These are phyloP conservation scores for Xerus rutilus DNA, from an alignment of 2,797 vertebrate genomes.

Conservation along the genomic window DNA sequence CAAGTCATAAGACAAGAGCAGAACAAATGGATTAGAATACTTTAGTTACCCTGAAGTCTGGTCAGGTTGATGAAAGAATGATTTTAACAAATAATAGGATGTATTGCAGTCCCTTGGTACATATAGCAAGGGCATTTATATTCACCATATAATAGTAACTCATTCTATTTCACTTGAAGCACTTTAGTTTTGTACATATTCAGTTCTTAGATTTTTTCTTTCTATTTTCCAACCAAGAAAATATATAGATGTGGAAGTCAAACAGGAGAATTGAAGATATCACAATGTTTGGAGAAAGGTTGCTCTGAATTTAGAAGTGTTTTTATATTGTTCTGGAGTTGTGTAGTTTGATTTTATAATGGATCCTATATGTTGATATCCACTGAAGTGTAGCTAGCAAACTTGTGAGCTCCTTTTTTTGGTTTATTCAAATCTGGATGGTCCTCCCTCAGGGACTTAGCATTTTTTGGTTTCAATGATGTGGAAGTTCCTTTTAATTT, in stretches of 20 bases:
- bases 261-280: neutral
- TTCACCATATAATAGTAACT: neutral
- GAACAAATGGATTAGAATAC: neutral
- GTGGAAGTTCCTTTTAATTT: neutral
- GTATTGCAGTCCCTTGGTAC: neutral
- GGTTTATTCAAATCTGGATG: neutral
- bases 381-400: neutral
- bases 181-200: neutral
- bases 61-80: neutral
- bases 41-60: neutral
- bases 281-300: neutral
- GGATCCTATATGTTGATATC: neutral
- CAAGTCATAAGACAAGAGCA: neutral
- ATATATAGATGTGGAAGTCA: neutral
- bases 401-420: neutral
- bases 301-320: neutral
- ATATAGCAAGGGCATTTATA: neutral
- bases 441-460: neutral
- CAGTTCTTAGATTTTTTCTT: neutral
- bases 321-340: neutral
- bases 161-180: neutral
- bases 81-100: neutral
- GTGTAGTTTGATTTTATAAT: neutral
- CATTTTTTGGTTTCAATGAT: neutral
- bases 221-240: neutral